Evolutionary conservation across 2,888 invertebrate genomes (phyloP).

Genomic region (Caenorhabditis sp.): DNA sequence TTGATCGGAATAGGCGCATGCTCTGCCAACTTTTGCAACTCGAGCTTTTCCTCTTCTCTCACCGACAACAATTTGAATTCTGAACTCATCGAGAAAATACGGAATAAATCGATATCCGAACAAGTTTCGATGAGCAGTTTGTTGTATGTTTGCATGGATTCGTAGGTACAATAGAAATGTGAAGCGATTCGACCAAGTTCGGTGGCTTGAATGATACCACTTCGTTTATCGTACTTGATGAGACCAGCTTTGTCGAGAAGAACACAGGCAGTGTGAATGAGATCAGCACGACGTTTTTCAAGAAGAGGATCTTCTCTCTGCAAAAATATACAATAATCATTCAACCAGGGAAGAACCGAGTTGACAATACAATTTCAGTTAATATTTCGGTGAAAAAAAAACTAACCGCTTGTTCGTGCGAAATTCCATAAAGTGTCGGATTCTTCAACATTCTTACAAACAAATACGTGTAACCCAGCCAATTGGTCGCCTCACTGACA

Average conservation of each 20-base stretch:
- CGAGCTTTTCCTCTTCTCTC: constrained; percentile 87
- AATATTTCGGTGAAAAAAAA: too few relatives aligned
- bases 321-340: constrained; percentile 13
- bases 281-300: constrained; percentile 89
- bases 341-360: too few relatives aligned
- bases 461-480: constrained; percentile 95
- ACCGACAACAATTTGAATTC: constrained; percentile 81
- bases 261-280: constrained; percentile 91
- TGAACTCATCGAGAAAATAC: constrained; percentile 95
- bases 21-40: constrained; percentile 91
- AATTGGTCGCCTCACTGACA: constrained; percentile 87
- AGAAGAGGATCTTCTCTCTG: constrained; percentile 83
- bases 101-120: constrained; percentile 94
- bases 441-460: constrained; percentile 92
- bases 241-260: constrained; percentile 91
- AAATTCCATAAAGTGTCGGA: constrained; percentile 88
- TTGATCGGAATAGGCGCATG: constrained; percentile 98
- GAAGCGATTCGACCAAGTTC: constrained; percentile 96
- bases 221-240: constrained; percentile 91
- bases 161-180: constrained; percentile 96
- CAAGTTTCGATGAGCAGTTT: constrained; percentile 93
- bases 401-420: constrained; percentile 55
- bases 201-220: constrained; percentile 86
- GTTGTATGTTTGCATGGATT: constrained; percentile 95
- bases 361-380: too few relatives aligned